Evolutionary conservation across 2,113 vertebrate genomes (phyloP), one percentile per base, ranked within the genome.

Genomic region (Cheilinus undulatus): DNA sequence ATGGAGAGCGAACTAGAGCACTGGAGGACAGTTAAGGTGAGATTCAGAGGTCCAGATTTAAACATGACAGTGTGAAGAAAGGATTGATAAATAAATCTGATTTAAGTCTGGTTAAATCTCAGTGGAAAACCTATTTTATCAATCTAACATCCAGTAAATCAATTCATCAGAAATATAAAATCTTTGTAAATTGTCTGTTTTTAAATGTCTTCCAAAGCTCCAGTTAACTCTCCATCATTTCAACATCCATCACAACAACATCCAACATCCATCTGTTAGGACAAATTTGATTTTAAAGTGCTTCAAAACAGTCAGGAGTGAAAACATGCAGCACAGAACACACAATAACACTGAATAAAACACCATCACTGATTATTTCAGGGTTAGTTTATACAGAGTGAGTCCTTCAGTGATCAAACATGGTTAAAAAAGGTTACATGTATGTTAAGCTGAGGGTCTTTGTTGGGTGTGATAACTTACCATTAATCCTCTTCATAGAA

Each of bases 401-500:
- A 24, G 17, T 19, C 58, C 40, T 23, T 15, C 43, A n/a, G 52
- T 49, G 62, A 6, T 17, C 3, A 19, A 5, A 28, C 42, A 14
- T 1, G 13, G 4, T 5, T 15, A 15, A 6, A 15, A 42, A 15
- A 19, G 14, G 40, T 10, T 34, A 2, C 32, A 34, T 5, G 10
- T 2, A 5, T 34, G n/a, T n/a, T n/a, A n/a, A n/a, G n/a, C n/a
- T n/a, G n/a, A n/a, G n/a, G n/a, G n/a, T n/a, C n/a, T n/a, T n/a
- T n/a, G n/a, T n/a, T n/a, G n/a, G 32, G 9, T 34, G 32, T 59
- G 11, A 59, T 5, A 38, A 90, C 89, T 89, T 83, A 89, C 84
- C 86, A 68, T 58, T 1, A 0, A 4, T 56, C 36, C 5, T 50
- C 64, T 65, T 7, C 60, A n/a, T 40, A 40, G 4, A 40, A 11